Conservation (phyloP, 1,140 invertebrate species). For the Bombus fervidus region DNA sequence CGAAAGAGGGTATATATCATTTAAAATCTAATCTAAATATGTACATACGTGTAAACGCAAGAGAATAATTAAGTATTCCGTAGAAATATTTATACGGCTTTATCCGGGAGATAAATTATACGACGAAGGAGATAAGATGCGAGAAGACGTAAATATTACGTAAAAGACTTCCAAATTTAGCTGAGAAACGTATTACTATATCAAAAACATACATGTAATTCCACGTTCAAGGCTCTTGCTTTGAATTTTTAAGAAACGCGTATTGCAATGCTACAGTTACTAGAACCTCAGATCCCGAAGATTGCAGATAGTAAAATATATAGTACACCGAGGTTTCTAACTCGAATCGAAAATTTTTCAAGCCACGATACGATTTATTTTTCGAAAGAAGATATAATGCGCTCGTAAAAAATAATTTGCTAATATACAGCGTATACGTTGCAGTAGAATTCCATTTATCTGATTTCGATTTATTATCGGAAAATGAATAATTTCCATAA, state of each 20-base stretch:
- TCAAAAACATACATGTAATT: background rate
- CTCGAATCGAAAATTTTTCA: background rate
- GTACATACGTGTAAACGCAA: background rate
- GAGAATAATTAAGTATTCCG: background rate
- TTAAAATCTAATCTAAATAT: too few species aligned
- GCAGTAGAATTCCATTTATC: background rate
- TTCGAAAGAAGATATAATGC: background rate
- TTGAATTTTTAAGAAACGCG: background rate
- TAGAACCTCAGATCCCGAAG: background rate
- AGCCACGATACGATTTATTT: background rate
- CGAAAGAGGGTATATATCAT: background rate
- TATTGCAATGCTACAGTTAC: background rate
- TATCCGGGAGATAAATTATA: background rate
- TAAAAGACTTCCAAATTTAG: background rate
- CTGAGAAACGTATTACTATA: background rate
- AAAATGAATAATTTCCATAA: background rate
- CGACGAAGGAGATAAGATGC: slow-evolving; percentile 8
- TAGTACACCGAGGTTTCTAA: background rate
- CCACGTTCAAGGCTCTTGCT: background rate
- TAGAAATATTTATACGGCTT: background rate
- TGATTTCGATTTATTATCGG: background rate
- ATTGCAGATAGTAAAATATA: background rate
- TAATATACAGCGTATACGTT: background rate
- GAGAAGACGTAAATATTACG: slow-evolving; percentile 6
- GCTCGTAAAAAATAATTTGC: background rate